Percentiles rank a stretch among this genome's conserved stretches.
Evolutionary conservation across 1,140 invertebrate species (phyloP).

Genomic region (Drosophila sproati): DNA sequence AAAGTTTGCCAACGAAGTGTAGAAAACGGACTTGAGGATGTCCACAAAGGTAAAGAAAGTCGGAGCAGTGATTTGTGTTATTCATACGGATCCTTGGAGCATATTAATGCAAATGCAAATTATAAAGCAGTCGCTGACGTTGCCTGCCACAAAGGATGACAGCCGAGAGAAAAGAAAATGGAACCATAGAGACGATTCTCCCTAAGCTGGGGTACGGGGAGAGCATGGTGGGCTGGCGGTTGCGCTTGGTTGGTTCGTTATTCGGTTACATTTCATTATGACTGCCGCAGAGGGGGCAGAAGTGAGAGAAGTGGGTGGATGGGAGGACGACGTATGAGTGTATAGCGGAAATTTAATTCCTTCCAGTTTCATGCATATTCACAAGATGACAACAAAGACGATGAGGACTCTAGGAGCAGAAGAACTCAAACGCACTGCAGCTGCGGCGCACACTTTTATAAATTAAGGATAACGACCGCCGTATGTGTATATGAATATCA

Average conservation of each 20-base stretch:
- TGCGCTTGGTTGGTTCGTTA: slow-evolving; percentile 78
- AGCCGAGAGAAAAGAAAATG: slow-evolving; percentile 27
- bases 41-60: background rate
- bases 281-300: background rate
- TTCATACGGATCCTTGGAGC: slow-evolving; percentile 58
- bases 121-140: slow-evolving; percentile 36
- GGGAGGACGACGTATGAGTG: background rate
- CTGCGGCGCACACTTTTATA: slow-evolving; percentile 72
- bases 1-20: too few species aligned
- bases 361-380: slow-evolving; percentile 78
- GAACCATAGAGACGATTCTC: slow-evolving; percentile 18
- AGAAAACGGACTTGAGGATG: background rate
- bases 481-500: slow-evolving; percentile 31
- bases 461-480: slow-evolving; percentile 77
- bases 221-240: slow-evolving; percentile 3
- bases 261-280: slow-evolving; percentile 80
- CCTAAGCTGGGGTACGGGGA: background rate
- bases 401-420: slow-evolving; percentile 27
- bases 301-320: too few species aligned
- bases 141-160: slow-evolving; percentile 26
- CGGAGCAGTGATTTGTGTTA: slow-evolving; percentile 28
- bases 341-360: slow-evolving; percentile 69
- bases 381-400: slow-evolving; percentile 64
- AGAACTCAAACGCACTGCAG: slow-evolving; percentile 1
- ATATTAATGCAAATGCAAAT: slow-evolving; percentile 78